A percentile compares a stretch with the other conserved stretches of the same genome.
These are phyloP conservation scores for Orchesella cincta DNA, from an alignment of 1,140 invertebrate genomes.

Conservation along the genomic window DNA sequence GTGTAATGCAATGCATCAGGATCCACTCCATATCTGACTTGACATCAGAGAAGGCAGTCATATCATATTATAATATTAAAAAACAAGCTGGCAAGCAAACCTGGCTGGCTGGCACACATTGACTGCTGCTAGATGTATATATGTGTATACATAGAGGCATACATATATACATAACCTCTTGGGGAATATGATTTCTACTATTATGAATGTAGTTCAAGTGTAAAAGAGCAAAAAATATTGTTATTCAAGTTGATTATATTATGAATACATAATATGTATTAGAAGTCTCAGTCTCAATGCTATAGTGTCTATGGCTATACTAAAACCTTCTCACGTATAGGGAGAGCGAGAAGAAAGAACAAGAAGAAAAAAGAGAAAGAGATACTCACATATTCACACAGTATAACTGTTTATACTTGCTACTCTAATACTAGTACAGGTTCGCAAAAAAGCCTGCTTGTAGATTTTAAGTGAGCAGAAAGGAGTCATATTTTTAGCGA, in stretches of 20 bases:
- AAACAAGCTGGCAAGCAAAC: too few relatives aligned
- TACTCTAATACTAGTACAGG: slow-evolving; percentile 1
- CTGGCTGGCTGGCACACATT: neutral
- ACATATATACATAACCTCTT: neutral
- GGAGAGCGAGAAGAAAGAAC: too few relatives aligned
- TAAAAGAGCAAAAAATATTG: neutral
- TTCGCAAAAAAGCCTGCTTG: slow-evolving; percentile 21
- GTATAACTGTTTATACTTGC: slow-evolving; percentile 1
- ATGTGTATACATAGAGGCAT: neutral
- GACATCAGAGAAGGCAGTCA: neutral
- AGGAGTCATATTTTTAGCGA: slow-evolving; percentile 20
- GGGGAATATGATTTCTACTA: too few relatives aligned
- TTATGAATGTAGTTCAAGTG: neutral
- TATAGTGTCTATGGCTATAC: neutral
- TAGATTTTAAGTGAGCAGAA: neutral
- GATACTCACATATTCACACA: neutral
- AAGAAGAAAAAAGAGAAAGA: neutral
- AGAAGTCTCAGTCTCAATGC: neutral
- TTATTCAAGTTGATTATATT: neutral
- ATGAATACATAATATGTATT: neutral
- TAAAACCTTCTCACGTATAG: too few relatives aligned
- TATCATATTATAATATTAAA: neutral
- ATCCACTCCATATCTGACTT: too few relatives aligned
- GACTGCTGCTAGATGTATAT: neutral
- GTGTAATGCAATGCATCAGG: too few relatives aligned